Conservation (phyloP, 2,113 vertebrate genomes). For the Chaetodon trifascialis region DNA sequence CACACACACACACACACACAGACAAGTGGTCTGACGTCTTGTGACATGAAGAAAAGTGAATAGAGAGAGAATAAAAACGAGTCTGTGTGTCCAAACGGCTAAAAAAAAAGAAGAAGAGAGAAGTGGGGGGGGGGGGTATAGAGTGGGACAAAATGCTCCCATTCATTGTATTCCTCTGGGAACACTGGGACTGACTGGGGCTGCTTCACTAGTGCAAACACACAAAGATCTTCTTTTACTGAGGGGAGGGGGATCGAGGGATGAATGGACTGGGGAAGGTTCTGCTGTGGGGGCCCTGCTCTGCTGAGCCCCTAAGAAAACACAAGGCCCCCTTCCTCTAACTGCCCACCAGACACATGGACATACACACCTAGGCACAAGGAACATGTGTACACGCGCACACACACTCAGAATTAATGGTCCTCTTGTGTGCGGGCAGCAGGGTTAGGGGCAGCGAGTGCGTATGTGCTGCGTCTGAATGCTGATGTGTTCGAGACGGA, state of each 20-base stretch:
- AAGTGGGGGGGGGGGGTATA: slow-evolving; percentile 36
- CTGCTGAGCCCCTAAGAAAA: slow-evolving; percentile 94
- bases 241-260: slow-evolving; percentile 80
- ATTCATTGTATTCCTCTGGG: slow-evolving; percentile 98
- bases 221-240: slow-evolving; percentile 94
- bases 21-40: slow-evolving; percentile 85
- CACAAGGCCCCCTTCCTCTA: slow-evolving; percentile 88
- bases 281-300: slow-evolving; percentile 78
- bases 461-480: slow-evolving; percentile 32
- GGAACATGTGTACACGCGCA: slow-evolving; percentile 54
- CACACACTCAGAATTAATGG: slow-evolving; percentile 71
- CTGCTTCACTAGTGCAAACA: slow-evolving; percentile 89
- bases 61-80: slow-evolving; percentile 89
- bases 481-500: slow-evolving; percentile 22
- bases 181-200: slow-evolving; percentile 87
- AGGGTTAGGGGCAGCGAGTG: slow-evolving; percentile 49
- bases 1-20: slow-evolving; percentile 80
- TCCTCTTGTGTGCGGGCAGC: slow-evolving; percentile 62
- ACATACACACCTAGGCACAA: slow-evolving; percentile 68
- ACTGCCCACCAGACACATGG: slow-evolving; percentile 78
- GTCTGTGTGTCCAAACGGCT: slow-evolving; percentile 85
- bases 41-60: slow-evolving; percentile 91
- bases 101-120: slow-evolving; percentile 47
- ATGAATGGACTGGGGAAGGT: slow-evolving; percentile 88
- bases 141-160: slow-evolving; percentile 92